These are phyloP conservation scores for Oreonectes daqikongensis DNA, from an alignment of 2,797 vertebrate genomes.

Conservation along the genomic window DNA sequence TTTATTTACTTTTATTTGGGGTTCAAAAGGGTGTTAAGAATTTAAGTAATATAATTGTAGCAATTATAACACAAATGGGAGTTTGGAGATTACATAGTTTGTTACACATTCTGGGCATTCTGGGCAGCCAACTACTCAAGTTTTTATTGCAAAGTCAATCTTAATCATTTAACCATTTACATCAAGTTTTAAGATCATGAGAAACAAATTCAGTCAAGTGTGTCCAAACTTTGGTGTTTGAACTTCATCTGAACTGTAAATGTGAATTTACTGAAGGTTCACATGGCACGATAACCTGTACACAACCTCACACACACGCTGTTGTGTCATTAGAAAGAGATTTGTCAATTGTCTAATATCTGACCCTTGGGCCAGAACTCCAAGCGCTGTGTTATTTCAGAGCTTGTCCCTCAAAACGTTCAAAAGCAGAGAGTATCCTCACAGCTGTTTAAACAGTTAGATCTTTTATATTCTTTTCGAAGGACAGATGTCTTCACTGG, in stretches of 20 bases:
- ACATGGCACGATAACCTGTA: constrained; percentile 22
- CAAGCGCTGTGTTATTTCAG: constrained; percentile 73
- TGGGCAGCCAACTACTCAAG: not conserved
- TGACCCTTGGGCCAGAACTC: constrained; percentile 59
- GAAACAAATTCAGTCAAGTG: not conserved
- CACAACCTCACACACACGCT: constrained; percentile 35
- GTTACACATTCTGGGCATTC: not conserved
- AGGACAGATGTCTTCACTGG: constrained; percentile 83
- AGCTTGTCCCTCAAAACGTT: constrained; percentile 65
- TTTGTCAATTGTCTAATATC: constrained; percentile 60
- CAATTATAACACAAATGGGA: not conserved
- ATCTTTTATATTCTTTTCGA: constrained; percentile 66
- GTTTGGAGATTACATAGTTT: not conserved
- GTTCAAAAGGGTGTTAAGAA: not conserved
- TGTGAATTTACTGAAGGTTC: constrained; percentile 11
- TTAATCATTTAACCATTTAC: not conserved
- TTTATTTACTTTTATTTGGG: not conserved
- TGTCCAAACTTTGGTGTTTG: constrained; percentile 3
- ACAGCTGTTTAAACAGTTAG: constrained; percentile 84
- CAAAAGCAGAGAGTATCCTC: constrained; percentile 69
- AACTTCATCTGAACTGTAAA: constrained; percentile 21
- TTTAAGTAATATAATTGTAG: not conserved
- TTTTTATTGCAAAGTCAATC: not conserved
- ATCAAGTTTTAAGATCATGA: not conserved
- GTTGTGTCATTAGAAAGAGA: constrained; percentile 31